phyloP scores from a whole-genome alignment of 2,888 invertebrate genomes.

The Caenorhabditis panamensis region DNA sequence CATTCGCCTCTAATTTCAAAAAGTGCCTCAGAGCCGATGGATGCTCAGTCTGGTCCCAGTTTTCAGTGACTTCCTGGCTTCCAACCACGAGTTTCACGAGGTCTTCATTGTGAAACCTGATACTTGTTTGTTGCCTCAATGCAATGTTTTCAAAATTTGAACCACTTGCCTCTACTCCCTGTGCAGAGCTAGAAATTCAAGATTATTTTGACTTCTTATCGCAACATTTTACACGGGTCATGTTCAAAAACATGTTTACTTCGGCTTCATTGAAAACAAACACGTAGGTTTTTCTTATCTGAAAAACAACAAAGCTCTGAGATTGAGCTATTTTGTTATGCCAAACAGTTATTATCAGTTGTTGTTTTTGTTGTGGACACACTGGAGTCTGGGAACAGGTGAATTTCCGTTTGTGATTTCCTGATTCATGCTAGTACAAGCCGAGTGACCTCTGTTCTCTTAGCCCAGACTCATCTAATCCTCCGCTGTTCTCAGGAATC shows the following conservation, averaged over 20 bases:
- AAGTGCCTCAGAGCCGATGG: background rate
- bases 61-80: constrained; percentile 11
- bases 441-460: constrained; percentile 12
- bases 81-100: constrained; percentile 48
- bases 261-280: constrained; percentile 14
- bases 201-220: constrained; percentile 31
- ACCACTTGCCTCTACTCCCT: constrained; percentile 30
- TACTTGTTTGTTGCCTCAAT: constrained; percentile 57
- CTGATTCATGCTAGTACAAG: background rate
- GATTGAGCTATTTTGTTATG: background rate
- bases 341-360: constrained; percentile 18
- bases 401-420: constrained; percentile 9
- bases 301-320: background rate
- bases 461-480: constrained; percentile 6
- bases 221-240: constrained; percentile 17
- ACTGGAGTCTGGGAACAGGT: constrained; percentile 19
- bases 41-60: background rate
- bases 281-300: constrained; percentile 35
- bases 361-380: constrained; percentile 5
- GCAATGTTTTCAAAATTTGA: constrained; percentile 51
- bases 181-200: constrained; percentile 12
- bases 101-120: constrained; percentile 47
- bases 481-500: constrained; percentile 1
- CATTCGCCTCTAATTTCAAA: constrained; percentile 15
- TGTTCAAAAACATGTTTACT: constrained; percentile 53